Evolutionary conservation across 1,140 invertebrate genomes (phyloP).

Genomic region (Habropoda laboriosa): DNA sequence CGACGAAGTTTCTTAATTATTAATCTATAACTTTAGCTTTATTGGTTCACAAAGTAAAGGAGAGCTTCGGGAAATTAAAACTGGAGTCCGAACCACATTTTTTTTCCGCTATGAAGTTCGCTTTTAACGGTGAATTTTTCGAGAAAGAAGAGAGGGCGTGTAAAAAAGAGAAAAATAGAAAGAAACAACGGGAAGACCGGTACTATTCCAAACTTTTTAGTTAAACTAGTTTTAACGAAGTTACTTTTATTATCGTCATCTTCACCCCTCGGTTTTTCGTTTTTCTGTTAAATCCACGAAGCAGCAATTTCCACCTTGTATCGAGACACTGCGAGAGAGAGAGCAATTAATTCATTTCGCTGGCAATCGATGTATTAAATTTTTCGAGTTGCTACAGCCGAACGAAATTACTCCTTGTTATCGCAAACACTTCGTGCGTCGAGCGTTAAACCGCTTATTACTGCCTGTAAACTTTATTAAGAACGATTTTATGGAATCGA

Average conservation of each 20-base stretch:
- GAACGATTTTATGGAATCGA: background rate
- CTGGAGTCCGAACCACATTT: conserved; percentile 40
- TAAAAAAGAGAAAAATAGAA: conserved; percentile 6
- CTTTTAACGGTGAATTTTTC: conserved; percentile 18
- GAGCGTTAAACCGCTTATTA: conserved; percentile 24
- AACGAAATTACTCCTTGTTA: conserved; percentile 22
- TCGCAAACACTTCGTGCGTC: background rate
- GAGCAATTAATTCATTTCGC: background rate
- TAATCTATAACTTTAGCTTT: conserved; percentile 55
- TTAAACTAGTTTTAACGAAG: conserved; percentile 52
- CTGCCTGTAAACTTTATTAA: background rate
- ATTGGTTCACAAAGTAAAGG: conserved; percentile 49
- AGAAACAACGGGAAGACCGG: conserved; percentile 14
- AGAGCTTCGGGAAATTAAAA: conserved; percentile 48
- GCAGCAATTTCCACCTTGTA: conserved; percentile 1
- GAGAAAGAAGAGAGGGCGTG: conserved; percentile 1
- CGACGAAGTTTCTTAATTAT: conserved; percentile 50
- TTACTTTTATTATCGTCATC: conserved; percentile 48
- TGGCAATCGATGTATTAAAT: conserved; percentile 1
- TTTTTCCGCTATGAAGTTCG: conserved; percentile 41
- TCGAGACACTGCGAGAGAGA: background rate
- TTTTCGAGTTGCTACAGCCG: conserved; percentile 7
- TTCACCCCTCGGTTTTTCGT: background rate
- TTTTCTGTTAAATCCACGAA: conserved; percentile 4
- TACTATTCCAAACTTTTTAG: conserved; percentile 37